Conservation (phyloP, 2,113 vertebrate genomes). For the Rynchops niger region DNA sequence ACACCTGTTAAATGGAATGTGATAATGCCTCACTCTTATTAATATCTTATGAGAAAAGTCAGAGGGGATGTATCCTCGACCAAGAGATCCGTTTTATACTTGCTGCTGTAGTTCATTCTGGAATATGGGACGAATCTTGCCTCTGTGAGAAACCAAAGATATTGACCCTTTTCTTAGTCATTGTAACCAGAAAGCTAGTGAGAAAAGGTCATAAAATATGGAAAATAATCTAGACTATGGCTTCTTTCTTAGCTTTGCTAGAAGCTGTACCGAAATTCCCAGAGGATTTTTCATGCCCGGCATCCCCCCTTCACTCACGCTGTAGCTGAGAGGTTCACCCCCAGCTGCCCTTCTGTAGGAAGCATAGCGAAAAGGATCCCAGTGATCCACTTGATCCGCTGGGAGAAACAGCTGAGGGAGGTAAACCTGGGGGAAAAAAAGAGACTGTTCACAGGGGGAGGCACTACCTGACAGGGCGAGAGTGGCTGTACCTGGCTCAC, state of each 20-base stretch:
- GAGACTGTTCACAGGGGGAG: background rate
- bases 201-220: background rate
- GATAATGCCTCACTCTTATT: slow-evolving; percentile 17
- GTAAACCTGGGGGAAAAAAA: background rate
- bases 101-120: background rate
- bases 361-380: background rate
- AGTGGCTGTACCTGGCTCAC: no score
- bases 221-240: background rate
- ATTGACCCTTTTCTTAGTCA: background rate
- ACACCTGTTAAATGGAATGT: slow-evolving; percentile 40
- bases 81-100: background rate
- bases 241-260: background rate
- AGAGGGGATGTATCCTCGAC: background rate
- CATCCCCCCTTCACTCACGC: background rate
- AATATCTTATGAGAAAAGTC: slow-evolving; percentile 17
- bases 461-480: background rate
- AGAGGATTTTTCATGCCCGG: background rate
- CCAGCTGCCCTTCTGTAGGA: background rate
- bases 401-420: background rate
- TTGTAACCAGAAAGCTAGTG: background rate
- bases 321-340: background rate
- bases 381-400: background rate
- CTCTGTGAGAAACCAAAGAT: background rate
- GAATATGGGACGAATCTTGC: background rate
- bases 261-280: background rate